Evolutionary conservation across 2,888 invertebrate species (phyloP).

Genomic region (Harpagoxenus sublaevis): DNA sequence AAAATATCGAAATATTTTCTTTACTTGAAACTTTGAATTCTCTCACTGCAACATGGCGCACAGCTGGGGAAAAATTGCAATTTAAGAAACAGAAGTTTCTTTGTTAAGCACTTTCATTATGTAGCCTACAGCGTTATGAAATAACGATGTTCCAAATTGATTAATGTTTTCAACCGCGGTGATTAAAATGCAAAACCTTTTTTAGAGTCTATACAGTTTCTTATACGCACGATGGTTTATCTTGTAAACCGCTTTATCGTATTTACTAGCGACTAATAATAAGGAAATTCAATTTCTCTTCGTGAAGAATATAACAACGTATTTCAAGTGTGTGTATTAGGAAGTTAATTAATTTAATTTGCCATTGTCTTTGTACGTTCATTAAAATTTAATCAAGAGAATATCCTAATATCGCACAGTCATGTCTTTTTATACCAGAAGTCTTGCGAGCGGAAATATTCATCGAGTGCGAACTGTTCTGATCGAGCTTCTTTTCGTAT

Average conservation of each 20-base stretch:
- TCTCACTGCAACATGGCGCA: neutral
- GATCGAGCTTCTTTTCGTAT: constrained; percentile 1
- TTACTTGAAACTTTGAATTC: neutral
- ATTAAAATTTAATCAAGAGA: constrained; percentile 4
- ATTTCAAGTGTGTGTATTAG: neutral
- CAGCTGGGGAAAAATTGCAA: neutral
- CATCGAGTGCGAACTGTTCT: neutral
- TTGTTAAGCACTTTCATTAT: constrained; percentile 6
- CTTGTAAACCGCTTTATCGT: neutral
- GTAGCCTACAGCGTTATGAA: neutral
- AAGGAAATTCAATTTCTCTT: neutral
- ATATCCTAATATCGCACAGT: neutral
- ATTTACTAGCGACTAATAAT: neutral
- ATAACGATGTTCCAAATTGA: constrained; percentile 12
- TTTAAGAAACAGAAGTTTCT: constrained; percentile 4
- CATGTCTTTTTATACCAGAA: neutral
- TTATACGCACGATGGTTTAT: neutral
- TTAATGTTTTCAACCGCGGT: constrained; percentile 29
- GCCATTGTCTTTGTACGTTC: neutral
- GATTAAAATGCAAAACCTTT: constrained; percentile 5
- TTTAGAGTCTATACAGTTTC: neutral
- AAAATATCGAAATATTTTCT: neutral
- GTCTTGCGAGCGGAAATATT: neutral
- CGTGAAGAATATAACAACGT: neutral
- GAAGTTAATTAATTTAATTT: constrained; percentile 21